Conservation (phyloP, 1,140 invertebrate species). For the Halesus radiatus region DNA sequence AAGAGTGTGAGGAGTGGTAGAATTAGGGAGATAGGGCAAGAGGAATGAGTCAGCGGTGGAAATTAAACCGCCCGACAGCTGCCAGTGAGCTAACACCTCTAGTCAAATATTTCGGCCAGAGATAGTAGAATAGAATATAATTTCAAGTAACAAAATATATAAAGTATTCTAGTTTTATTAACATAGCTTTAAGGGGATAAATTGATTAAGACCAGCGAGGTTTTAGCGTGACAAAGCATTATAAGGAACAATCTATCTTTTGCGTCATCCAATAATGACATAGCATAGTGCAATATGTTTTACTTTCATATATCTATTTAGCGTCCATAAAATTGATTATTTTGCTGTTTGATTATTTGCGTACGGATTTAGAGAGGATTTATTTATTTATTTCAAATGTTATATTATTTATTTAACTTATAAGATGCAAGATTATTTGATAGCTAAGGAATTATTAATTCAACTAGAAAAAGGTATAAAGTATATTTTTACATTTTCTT, state of each 20-base stretch:
- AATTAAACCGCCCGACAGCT: constrained; percentile 57
- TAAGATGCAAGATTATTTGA: not conserved
- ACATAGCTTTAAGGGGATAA: constrained; percentile 64
- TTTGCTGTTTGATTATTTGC: constrained; percentile 23
- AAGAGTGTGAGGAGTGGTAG: not conserved
- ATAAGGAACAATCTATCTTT: constrained; percentile 47
- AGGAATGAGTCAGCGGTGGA: not conserved
- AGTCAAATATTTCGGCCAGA: constrained; percentile 71
- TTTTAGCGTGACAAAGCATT: constrained; percentile 51
- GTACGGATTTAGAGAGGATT: constrained; percentile 14
- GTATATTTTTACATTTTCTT: constrained; percentile 7
- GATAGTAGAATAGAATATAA: constrained; percentile 69
- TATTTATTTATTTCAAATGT: constrained; percentile 28
- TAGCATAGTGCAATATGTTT: constrained; percentile 50
- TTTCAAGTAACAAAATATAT: constrained; percentile 69
- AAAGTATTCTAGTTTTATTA: constrained; percentile 70
- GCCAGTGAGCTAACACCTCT: constrained; percentile 61
- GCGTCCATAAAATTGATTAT: constrained; percentile 28
- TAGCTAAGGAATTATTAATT: too few species aligned
- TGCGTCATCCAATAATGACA: constrained; percentile 42
- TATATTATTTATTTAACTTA: constrained; percentile 28
- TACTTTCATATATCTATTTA: constrained; percentile 38
- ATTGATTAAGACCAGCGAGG: constrained; percentile 52
- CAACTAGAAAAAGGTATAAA: not conserved
- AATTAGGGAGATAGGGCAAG: not conserved